Evolutionary conservation across 2,888 invertebrate species (phyloP).

Genomic region (Isotomurus palustris): DNA sequence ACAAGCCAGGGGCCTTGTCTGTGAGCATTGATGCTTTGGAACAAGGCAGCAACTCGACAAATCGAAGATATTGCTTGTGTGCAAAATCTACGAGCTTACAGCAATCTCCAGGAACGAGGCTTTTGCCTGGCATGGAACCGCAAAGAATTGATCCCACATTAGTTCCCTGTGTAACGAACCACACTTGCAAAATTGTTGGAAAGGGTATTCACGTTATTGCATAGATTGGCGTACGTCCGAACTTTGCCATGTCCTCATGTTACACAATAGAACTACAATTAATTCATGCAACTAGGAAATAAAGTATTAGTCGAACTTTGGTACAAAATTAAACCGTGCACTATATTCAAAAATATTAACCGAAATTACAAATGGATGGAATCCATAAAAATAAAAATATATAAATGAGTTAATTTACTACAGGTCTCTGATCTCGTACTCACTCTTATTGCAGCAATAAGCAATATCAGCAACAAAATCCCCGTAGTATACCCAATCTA

Average conservation of each 20-base stretch:
- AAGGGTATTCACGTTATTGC: constrained; percentile 17
- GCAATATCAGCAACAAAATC: constrained; percentile 17
- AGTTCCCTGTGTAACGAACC: constrained; percentile 24
- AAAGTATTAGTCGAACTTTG: too few species aligned
- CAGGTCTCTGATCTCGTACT: too few species aligned
- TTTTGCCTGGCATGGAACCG: constrained; percentile 11
- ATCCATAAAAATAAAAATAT: too few species aligned
- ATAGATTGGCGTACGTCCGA: too few species aligned
- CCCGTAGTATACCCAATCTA: constrained; percentile 9
- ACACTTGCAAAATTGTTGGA: constrained; percentile 22
- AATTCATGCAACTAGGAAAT: too few species aligned
- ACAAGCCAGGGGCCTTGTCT: constrained; percentile 9
- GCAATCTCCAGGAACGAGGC: constrained; percentile 21
- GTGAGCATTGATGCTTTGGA: constrained; percentile 22
- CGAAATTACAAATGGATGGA: too few species aligned
- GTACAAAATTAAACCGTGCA: too few species aligned
- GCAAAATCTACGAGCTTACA: constrained; percentile 2
- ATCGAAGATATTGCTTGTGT: constrained; percentile 25
- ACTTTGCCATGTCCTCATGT: too few species aligned
- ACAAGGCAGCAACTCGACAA: neutral
- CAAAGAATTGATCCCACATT: neutral
- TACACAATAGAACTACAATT: too few species aligned
- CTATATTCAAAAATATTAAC: too few species aligned
- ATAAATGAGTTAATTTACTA: too few species aligned
- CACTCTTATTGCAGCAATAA: too few species aligned